Evolutionary conservation across 2,888 invertebrate species (phyloP), one percentile per base, ranked within the genome.

Genomic region (Mongoloraphidia duomilia): DNA sequence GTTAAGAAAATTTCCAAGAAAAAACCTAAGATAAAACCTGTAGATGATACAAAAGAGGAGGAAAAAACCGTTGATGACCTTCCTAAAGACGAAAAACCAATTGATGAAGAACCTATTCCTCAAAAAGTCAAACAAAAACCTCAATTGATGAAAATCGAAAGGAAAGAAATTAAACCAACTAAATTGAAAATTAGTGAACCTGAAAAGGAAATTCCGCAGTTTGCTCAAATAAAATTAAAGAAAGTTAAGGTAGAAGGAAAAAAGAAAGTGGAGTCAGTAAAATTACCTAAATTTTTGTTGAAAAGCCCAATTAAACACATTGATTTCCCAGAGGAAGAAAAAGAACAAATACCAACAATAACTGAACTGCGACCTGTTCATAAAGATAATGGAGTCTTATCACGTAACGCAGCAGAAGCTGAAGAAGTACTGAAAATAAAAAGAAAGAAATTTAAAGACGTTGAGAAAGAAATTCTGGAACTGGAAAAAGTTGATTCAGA

Each of bases 401-500:
- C 85, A 0, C 74, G 83, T 59, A 82, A 80, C 62, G 71, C 79
- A 9, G 76, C 81, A 65, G 85, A 85, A 63, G 84, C 83, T 8
- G 68, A 76, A 52, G 72, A 79, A 62, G 63, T 79, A 10, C 66
- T 79, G 43, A 82, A 77, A 63, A 76, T 72, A 50, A 72, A 75
- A 53, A 63, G 63, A 36, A 65, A 62, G 44, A 68, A 68, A 52
- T 54, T 65, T 12, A 64, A 63, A 40, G 65, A 67, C 38, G 59
- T 62, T 26, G 58, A 62, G 37, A 63, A 58, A 45, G 58, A 65
- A 47, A 50, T 37, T 1, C 49, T 50, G 59, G 57, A 56, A 17
- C 61, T 55, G 58, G 56, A 42, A 53, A 35, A 54, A 57, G 6
- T 56, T 58, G 70, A 70, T 53, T 56, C 61, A 13, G 69, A 69